Base-by-base conservation (phyloP, 2,797 vertebrate species). In the Austrolebias charrua region DNA sequence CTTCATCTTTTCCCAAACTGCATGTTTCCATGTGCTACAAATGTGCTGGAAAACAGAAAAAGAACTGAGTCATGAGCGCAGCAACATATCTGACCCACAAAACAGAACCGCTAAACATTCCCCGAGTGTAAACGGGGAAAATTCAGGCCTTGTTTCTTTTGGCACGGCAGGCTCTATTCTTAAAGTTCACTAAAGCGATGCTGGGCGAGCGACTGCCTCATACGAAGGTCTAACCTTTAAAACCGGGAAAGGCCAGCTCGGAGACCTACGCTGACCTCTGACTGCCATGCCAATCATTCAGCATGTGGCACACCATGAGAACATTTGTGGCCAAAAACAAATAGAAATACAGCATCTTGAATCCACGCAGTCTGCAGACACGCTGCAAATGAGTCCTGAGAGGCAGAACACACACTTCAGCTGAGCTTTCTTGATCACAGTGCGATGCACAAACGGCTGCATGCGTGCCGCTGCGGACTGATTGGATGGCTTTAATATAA, bases 121-220 rank as follows among this genome's bases (percentile, higher is more conserved):
- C 79, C 81, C 69, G 71, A 78, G 74, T 82, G 66, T n/a, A 71
- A 70, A 71, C 29, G 16, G 56, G 71, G 66, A 80, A 84, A 84
- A 74, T 71, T 75, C 77, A 81, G 82, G 78, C 68, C 60, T 1
- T 88, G 86, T 87, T 90, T 84, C 65, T 85, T 67, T 89, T 91
- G 89, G 89, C 87, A 73, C 56, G 1, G 6, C 24, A 28, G 49
- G 9, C 63, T 35, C 86, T 84, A 85, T 89, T 89, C 86, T 90
- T 81, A 77, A 85, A 88, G 84, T 88, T 88, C 51, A 76, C 72
- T 84, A 43, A 60, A 68, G 61, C 74, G 35, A 66, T 52, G 72
- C 68, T 67, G 57, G 61, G 5, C 70, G 56, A 61, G 67, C 74
- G 33, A 60, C 66, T 63, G 73, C 46, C 66, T 68, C 8, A 57